Evolutionary conservation across 23 tunicate genomes (phyloP), one percentile per base, ranked within the genome.

Genomic region (Halocynthia aurantium): DNA sequence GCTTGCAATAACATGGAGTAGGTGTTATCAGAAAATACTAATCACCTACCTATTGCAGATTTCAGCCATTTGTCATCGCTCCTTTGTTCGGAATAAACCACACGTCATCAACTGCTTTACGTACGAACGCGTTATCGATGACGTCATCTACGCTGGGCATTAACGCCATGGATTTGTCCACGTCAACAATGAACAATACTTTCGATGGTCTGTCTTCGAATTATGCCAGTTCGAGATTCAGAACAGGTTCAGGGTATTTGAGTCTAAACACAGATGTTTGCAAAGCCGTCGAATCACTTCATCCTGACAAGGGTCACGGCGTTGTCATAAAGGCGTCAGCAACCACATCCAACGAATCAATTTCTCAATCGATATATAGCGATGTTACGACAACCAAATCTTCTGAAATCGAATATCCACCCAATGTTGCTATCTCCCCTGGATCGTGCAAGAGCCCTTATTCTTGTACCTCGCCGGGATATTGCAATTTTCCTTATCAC

Each of bases 391-490:
- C 78, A 8, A 54, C 78, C 19, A 10, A 12, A 40, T 72, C 88
- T 8, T 84, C 96, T 18, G 83, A 76, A 5, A 53, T 68, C 51
- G 93, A 86, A 52, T 92, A 78, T 76, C 98, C 98, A 6, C 98
- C 98, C 9, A 92, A 92, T 52, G 84, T 92, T 56, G 98, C 98
- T 52, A 92, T 92, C 53, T 92, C 98, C 0, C 98, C 98, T 6
- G 98, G 98, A 31, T 92, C 98, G 49, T 92, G 98, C 75, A 92
- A 92, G 62, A 92, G 98, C 63, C 92, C 98, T 15, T 92, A 72
- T 74, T 86, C 88, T 55, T 92, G 98, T 52, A 92, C 98, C 6
- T 92, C 98, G 8, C 98, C 98, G 8, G 98, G 98, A 22, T 92
- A 64, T 79, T 92, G 98, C 76, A 92, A 92, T 74, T 92, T 92